Conservation (phyloP, 2,797 vertebrate genomes). For the Dallia pectoralis region DNA sequence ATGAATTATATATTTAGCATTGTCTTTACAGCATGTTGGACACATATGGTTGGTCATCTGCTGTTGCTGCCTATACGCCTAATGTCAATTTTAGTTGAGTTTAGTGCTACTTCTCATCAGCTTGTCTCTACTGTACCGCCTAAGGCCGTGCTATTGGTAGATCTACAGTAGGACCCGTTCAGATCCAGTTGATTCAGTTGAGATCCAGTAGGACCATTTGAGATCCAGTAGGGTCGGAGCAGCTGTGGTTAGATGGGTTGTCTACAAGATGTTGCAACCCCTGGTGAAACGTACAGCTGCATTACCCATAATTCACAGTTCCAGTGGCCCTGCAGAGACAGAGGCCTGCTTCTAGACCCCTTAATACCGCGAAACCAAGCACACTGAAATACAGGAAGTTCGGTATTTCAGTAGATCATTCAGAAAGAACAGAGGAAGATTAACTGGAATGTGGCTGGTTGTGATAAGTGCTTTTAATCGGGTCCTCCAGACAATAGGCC, state of each 20-base stretch:
- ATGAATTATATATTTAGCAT: not conserved
- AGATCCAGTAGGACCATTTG: not conserved
- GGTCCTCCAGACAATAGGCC: constrained; percentile 57
- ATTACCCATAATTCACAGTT: constrained; percentile 49
- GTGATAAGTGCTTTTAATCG: constrained; percentile 19
- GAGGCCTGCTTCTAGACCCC: constrained; percentile 21
- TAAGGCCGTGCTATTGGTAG: not conserved
- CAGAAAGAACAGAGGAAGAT: constrained; percentile 31
- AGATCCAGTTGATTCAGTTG: constrained; percentile 14
- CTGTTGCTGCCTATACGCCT: constrained; percentile 1
- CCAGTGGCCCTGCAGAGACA: constrained; percentile 44
- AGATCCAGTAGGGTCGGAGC: constrained; percentile 1
- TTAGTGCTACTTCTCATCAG: constrained; percentile 12
- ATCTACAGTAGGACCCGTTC: not conserved
- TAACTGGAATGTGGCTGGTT: constrained; percentile 12
- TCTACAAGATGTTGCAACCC: constrained; percentile 52
- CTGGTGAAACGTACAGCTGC: constrained; percentile 41
- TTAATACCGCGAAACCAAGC: constrained; percentile 19
- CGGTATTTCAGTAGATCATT: constrained; percentile 52
- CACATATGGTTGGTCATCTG: constrained; percentile 18
- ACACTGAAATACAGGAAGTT: constrained; percentile 26
- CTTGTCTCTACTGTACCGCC: not conserved
- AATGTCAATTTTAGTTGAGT: constrained; percentile 13
- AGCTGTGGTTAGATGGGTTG: constrained; percentile 19
- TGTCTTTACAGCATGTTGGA: constrained; percentile 3